Evolutionary conservation across 2,113 vertebrate genomes (phyloP).

Genomic region (Lepisosteus oculatus): DNA sequence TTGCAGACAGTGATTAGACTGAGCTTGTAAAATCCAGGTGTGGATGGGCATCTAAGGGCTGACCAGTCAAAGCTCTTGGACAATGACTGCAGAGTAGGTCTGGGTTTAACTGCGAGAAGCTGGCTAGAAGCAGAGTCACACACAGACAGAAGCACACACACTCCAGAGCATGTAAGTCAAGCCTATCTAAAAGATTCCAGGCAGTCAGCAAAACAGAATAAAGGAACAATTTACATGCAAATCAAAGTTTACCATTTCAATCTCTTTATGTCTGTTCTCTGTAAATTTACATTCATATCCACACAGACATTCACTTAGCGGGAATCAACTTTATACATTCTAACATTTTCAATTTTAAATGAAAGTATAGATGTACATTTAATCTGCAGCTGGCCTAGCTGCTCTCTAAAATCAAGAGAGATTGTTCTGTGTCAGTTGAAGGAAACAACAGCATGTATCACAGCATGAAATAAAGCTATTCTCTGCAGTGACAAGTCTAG

Average conservation of each 20-base stretch:
- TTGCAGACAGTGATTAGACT: too few relatives aligned
- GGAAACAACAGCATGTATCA: constrained; percentile 65
- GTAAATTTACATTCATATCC: constrained; percentile 61
- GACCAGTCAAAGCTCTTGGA: too few relatives aligned
- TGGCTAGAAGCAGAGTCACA: too few relatives aligned
- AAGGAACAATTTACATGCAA: constrained; percentile 73
- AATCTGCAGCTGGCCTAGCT: constrained; percentile 50
- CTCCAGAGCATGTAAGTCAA: constrained; percentile 11
- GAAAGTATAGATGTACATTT: constrained; percentile 55
- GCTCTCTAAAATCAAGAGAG: constrained; percentile 31
- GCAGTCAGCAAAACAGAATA: constrained; percentile 39
- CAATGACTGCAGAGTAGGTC: too few relatives aligned
- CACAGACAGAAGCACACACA: constrained; percentile 23
- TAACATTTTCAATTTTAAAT: constrained; percentile 53
- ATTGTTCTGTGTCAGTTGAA: constrained; percentile 51
- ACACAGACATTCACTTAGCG: constrained; percentile 58
- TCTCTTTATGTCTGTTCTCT: constrained; percentile 55
- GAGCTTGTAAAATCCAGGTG: too few relatives aligned
- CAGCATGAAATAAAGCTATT: constrained; percentile 67
- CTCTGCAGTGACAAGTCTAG: constrained; percentile 59
- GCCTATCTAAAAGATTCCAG: constrained; percentile 36
- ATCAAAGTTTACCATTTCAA: constrained; percentile 67
- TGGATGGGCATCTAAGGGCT: too few relatives aligned
- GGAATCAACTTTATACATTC: constrained; percentile 52
- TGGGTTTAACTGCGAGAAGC: too few relatives aligned